Base-by-base conservation (phyloP, 2,797 vertebrate species). In the Austrolebias charrua region DNA sequence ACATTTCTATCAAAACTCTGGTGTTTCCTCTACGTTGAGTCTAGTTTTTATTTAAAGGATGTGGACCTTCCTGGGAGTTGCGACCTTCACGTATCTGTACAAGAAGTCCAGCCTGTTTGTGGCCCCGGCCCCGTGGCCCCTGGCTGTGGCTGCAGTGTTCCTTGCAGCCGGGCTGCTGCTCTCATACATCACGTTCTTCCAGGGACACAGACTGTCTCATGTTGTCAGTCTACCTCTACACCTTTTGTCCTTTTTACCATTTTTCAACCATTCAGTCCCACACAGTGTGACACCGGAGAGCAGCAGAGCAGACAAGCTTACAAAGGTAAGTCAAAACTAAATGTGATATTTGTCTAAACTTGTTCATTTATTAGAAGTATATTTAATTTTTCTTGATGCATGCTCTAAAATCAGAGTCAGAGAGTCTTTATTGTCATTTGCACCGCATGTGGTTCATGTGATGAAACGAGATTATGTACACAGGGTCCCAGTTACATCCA, bases 1-100 rank as follows among this genome's bases (percentile, higher is more conserved):
- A n/a, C 4, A 6, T 14, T 3, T 43, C 42, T 12, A 43, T 14
- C n/a, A 18, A 46, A 18, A 5, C 44, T n/a, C 5, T n/a, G 6
- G 2, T 45, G 6, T 46, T 46, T 18, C 9, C 2, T 18, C 31
- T 5, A 5, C 18, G 18, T 49, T 5, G 15, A 18, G 4, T 2
- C 8, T 59, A 6, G 15, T 10, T 18, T 55, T 49, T 11, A 33
- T 58, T 59, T 46, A 10, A 63, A 57, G 46, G 3, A 98, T 98
- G 97, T 98, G 97, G 97, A 95, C 95, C 48, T 99, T 99, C 29
- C 86, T 98, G 28, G 96, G 97, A 61, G 93, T 99, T 3, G 97
- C 96, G 18, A 96, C 96, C 55, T 96, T 99, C 75, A 95, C 97
- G 5, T 99, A 98, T 18, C 83, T 99, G 19, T 99, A 97, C 65